phyloP scores from a whole-genome alignment of 2,888 invertebrate species.

The Brachypalpus laphriformis region DNA sequence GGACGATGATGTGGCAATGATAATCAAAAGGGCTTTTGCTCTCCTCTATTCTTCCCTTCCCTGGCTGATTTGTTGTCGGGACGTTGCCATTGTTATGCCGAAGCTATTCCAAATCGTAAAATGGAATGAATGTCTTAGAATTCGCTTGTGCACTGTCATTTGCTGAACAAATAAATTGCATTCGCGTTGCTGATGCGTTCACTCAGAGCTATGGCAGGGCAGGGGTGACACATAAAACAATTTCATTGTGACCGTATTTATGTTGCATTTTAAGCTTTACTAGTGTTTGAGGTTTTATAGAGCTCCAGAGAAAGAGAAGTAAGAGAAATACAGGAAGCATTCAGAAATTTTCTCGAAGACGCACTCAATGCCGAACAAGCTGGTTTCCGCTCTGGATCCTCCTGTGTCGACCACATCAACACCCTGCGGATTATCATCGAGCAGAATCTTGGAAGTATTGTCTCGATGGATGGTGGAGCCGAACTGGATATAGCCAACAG shows the following conservation, averaged over 20 bases:
- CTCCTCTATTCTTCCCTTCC: background rate
- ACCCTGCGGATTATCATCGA: too few species aligned
- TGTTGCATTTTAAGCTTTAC: background rate
- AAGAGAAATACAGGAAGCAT: too few species aligned
- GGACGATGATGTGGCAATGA: conserved; percentile 38
- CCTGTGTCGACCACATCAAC: too few species aligned
- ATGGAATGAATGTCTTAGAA: conserved; percentile 12
- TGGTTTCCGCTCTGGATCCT: too few species aligned
- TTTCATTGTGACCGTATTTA: conserved; percentile 1
- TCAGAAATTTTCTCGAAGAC: too few species aligned
- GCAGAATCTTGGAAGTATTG: too few species aligned
- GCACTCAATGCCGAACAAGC: too few species aligned
- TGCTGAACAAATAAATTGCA: conserved; percentile 18
- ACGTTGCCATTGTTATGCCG: conserved; percentile 2
- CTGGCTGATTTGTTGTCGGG: conserved; percentile 5
- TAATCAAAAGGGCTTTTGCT: conserved; percentile 6
- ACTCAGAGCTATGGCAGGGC: background rate
- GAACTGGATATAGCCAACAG: too few species aligned
- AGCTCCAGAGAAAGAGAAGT: background rate
- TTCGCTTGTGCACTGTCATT: conserved; percentile 1
- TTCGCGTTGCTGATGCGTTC: conserved; percentile 20
- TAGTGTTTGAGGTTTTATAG: background rate
- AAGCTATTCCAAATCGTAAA: conserved; percentile 43
- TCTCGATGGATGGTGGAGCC: too few species aligned
- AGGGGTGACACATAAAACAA: conserved; percentile 7